phyloP scores from a whole-genome alignment of 2,888 invertebrate species.

The Tineola bisselliella region DNA sequence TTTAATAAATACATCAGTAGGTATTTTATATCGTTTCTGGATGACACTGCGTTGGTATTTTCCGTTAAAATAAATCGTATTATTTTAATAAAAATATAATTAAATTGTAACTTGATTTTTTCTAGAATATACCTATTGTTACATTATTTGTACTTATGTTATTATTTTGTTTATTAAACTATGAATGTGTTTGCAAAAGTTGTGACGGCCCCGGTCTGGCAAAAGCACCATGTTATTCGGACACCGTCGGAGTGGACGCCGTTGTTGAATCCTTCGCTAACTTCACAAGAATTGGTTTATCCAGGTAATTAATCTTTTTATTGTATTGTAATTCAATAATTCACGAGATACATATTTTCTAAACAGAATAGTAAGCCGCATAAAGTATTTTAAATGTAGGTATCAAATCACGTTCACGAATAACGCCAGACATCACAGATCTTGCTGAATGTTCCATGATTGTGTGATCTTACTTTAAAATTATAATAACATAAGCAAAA shows the following conservation, averaged over 20 bases:
- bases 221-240: slow-evolving; percentile 25
- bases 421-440: too few relatives aligned
- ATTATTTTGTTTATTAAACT: slow-evolving; percentile 13
- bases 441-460: too few relatives aligned
- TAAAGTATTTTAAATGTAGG: too few relatives aligned
- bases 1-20: slow-evolving; percentile 21
- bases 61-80: not conserved
- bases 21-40: slow-evolving; percentile 20
- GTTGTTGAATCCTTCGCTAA: slow-evolving; percentile 25
- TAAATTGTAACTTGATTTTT: not conserved
- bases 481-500: too few relatives aligned
- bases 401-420: too few relatives aligned
- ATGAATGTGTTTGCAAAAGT: slow-evolving; percentile 32
- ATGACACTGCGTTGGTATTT: slow-evolving; percentile 3
- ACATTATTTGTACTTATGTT: too few relatives aligned
- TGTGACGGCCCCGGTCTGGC: slow-evolving; percentile 21
- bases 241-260: slow-evolving; percentile 41
- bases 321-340: too few relatives aligned
- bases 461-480: too few relatives aligned
- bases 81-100: not conserved
- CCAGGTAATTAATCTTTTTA: slow-evolving; percentile 17
- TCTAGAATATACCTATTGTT: not conserved
- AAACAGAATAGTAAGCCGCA: too few relatives aligned
- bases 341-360: too few relatives aligned
- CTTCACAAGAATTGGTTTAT: slow-evolving; percentile 12